Conservation (phyloP, 1,140 invertebrate species). For the Scaptomyza hsui region DNA sequence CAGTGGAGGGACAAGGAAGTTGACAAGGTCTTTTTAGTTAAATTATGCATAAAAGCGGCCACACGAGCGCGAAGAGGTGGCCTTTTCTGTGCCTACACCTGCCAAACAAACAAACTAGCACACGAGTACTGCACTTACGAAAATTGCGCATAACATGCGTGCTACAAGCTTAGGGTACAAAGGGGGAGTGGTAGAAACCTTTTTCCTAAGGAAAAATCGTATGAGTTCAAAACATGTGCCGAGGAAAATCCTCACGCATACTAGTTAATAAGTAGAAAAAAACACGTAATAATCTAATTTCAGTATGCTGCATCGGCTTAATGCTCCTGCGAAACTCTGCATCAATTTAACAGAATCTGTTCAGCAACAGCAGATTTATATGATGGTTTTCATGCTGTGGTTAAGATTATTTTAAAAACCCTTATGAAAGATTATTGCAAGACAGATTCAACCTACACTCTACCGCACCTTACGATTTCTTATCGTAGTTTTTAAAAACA, state of each 20-base stretch:
- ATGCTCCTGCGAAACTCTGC: too few relatives aligned
- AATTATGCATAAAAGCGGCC: slow-evolving; percentile 75
- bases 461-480: too few relatives aligned
- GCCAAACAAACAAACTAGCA: slow-evolving; percentile 20
- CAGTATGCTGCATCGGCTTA: too few relatives aligned
- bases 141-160: slow-evolving; percentile 37
- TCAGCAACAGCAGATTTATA: too few relatives aligned
- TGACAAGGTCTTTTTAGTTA: slow-evolving; percentile 76
- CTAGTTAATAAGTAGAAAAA: too few relatives aligned
- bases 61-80: slow-evolving; percentile 23
- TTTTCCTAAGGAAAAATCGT: slow-evolving; percentile 17
- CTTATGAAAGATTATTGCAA: too few relatives aligned
- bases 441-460: too few relatives aligned
- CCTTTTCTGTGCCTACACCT: slow-evolving; percentile 41
- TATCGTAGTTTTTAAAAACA: too few relatives aligned
- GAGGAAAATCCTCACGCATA: not conserved
- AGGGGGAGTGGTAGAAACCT: not conserved
- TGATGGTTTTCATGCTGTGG: too few relatives aligned
- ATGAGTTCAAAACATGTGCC: slow-evolving; percentile 13
- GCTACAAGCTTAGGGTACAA: not conserved
- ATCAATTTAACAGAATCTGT: too few relatives aligned
- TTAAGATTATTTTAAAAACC: too few relatives aligned
- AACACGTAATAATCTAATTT: too few relatives aligned
- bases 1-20: slow-evolving; percentile 51
- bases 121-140: slow-evolving; percentile 8